Percentiles rank a stretch among this genome's conserved stretches.
Conservation (phyloP, 1,140 invertebrate species). For the Temnothorax longispinosus region DNA sequence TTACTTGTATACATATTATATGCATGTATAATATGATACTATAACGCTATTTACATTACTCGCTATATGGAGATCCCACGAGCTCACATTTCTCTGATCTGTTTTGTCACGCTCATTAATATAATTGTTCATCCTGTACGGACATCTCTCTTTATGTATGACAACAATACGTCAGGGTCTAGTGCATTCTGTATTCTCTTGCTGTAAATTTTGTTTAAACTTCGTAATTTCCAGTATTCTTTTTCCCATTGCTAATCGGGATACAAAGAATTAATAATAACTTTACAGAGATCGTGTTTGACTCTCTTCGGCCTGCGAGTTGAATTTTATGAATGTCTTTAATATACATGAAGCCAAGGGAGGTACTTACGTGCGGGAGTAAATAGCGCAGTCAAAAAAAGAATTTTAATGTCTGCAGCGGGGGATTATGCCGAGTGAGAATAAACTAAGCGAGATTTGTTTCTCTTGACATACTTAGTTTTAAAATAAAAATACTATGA, state of each 20-base stretch:
- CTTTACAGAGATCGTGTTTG: background rate
- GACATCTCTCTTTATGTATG: background rate
- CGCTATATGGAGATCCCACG: background rate
- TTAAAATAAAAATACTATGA: background rate
- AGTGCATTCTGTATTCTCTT: background rate
- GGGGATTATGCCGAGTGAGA: background rate
- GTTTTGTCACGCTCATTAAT: background rate
- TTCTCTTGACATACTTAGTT: background rate
- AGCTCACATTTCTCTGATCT: conserved; percentile 9
- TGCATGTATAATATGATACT: no score
- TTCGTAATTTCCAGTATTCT: background rate
- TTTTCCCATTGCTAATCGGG: background rate
- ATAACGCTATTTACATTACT: background rate
- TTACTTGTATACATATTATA: no score
- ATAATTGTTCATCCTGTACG: background rate
- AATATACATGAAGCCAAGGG: background rate
- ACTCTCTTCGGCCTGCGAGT: background rate
- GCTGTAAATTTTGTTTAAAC: background rate
- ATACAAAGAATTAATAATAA: background rate
- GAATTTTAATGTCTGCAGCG: conserved; percentile 3
- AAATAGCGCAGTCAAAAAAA: conserved; percentile 10
- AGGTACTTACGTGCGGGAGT: background rate
- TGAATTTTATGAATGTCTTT: background rate
- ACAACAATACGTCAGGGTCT: background rate
- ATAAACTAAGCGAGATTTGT: conserved; percentile 1